Base-by-base conservation (phyloP, 2,888 invertebrate species). In the Caenorhabditis japonica region DNA sequence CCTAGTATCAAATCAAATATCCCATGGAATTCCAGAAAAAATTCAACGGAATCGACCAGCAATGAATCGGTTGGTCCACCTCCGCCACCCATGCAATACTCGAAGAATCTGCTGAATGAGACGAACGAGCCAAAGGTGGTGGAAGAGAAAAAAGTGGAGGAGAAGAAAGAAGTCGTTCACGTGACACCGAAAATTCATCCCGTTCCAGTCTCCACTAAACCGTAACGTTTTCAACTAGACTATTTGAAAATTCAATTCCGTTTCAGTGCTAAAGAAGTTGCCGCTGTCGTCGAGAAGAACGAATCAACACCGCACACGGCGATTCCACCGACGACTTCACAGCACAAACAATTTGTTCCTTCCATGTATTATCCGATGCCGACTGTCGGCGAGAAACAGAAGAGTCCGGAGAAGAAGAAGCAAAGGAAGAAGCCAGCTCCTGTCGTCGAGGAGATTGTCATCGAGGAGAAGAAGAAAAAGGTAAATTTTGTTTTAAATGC, bases 331-430 rank as follows among this genome's bases (percentile, higher is more conserved):
- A 13, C 23, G 3, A 21, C 44, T 4, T 43, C 53, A 39, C 61
- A 52, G 8, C 60, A 51, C 23, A 55, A 64, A 27, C 55, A 56
- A 23, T 64, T 33, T 21, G 56, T 27, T 13, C 34, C 64, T 13
- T 64, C 64, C 13, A 56, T 39, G 1, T 64, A 64, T 25, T 64
- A 64, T 17, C 64, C 64, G 19, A 64, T 64, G 64, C 64, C 64
- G 17, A 56, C 41, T 4, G 34, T 44, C 34, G 60, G 51, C 5
- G 64, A 64, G 19, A 64, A 64, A 27, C 55, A 64, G 10, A 64
- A 64, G 23, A 53, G 53, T 8, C 64, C 64, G 36, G 68, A 68
- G 19, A 58, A 58, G 36, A 58, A 58, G 44, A 68, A 58, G 38
- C 38, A 15, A 23, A 10, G 21, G 12, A 58, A 46, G 39, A 52